These are phyloP conservation scores for Corbicula japonica DNA, from an alignment of 2,888 invertebrate genomes.

Conservation along the genomic window DNA sequence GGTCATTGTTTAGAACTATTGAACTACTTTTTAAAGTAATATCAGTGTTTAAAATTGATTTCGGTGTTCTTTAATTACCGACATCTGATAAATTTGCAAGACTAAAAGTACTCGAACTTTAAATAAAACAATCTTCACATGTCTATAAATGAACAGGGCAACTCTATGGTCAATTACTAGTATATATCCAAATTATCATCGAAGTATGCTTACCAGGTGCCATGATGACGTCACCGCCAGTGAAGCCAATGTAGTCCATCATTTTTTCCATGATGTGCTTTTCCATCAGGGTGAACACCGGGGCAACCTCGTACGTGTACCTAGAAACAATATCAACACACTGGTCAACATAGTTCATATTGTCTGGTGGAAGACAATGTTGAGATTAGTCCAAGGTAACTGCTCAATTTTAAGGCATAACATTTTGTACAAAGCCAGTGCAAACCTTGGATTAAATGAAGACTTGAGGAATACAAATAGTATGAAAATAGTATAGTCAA, in stretches of 20 bases:
- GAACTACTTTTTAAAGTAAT: too few species aligned
- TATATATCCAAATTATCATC: background rate
- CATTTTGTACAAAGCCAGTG: too few species aligned
- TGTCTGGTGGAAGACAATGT: background rate
- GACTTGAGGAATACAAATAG: too few species aligned
- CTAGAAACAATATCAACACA: constrained; percentile 76
- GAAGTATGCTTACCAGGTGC: constrained; percentile 94
- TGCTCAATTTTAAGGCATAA: background rate
- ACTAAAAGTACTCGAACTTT: too few species aligned
- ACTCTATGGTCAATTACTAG: background rate
- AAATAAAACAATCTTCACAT: too few species aligned
- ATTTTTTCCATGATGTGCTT: constrained; percentile 97
- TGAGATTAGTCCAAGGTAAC: background rate
- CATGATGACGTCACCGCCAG: constrained; percentile 91
- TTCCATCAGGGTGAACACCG: constrained; percentile 99
- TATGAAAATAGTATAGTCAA: too few species aligned
- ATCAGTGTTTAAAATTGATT: too few species aligned
- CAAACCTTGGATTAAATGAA: too few species aligned
- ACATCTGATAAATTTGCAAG: too few species aligned
- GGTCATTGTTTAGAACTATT: too few species aligned
- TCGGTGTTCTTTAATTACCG: too few species aligned
- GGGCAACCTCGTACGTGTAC: constrained; percentile 99
- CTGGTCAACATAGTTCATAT: background rate
- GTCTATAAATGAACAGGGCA: too few species aligned
- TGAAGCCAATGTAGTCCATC: constrained; percentile 95